Evolutionary conservation across 2,113 vertebrate genomes (phyloP).

Genomic region (Dinomys branickii): DNA sequence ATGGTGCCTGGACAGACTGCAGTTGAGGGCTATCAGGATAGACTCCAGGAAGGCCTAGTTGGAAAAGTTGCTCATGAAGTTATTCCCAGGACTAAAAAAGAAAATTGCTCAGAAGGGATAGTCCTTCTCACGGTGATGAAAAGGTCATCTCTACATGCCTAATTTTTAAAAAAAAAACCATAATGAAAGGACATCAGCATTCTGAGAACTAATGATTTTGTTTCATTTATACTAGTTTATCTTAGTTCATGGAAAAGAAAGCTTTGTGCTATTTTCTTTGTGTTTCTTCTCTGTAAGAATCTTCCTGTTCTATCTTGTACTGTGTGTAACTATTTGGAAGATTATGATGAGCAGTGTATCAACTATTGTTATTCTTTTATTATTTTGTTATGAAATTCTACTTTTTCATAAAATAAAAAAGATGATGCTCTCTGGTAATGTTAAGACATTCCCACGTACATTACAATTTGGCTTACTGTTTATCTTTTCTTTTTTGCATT

Average conservation of each 20-base stretch:
- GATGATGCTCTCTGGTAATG: not conserved
- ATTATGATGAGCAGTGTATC: not conserved
- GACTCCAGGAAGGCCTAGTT: not conserved
- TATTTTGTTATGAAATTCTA: not conserved
- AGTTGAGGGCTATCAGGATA: not conserved
- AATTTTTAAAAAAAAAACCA: not conserved
- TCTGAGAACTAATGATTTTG: not conserved
- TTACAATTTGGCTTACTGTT: conserved; percentile 13
- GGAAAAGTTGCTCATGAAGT: not conserved
- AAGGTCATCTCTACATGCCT: not conserved
- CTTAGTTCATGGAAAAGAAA: not conserved
- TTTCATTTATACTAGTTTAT: not conserved
- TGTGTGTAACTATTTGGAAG: not conserved
- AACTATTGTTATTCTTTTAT: not conserved
- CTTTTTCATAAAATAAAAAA: not conserved
- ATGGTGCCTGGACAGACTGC: not conserved
- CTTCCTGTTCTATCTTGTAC: not conserved
- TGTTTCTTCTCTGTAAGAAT: not conserved
- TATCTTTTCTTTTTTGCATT: conserved; percentile 14
- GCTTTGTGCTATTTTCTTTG: not conserved
- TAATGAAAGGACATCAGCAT: not conserved
- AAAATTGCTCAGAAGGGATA: not conserved
- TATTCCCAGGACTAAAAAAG: not conserved
- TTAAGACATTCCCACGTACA: not conserved
- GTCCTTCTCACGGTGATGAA: not conserved